Conservation (phyloP, 2,888 invertebrate species). For the Sinelater perroti region DNA sequence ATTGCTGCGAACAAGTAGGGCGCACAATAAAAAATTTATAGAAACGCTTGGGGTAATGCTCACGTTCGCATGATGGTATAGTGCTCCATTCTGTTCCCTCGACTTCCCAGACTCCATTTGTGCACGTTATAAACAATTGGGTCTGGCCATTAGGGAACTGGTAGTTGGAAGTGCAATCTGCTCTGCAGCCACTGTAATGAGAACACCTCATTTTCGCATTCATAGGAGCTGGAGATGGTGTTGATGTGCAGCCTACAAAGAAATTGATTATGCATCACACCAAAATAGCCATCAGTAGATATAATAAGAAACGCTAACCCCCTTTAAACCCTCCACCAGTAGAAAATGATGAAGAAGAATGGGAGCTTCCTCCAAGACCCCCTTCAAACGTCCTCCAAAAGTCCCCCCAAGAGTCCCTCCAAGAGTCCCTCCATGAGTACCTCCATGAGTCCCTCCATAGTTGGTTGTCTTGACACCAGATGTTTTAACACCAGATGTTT, state of each 20-base stretch:
- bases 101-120: constrained; percentile 63
- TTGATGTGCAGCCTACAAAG: constrained; percentile 24
- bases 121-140: constrained; percentile 62
- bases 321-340: background rate
- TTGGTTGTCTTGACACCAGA: constrained; percentile 1
- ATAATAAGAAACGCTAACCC: background rate
- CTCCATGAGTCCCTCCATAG: background rate
- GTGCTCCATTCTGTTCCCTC: constrained; percentile 59
- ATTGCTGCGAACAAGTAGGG: constrained; percentile 65
- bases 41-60: constrained; percentile 49
- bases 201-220: constrained; percentile 57
- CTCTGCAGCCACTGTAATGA: constrained; percentile 62
- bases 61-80: constrained; percentile 73
- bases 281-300: background rate
- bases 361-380: no score
- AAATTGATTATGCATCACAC: background rate
- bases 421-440: background rate
- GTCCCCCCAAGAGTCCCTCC: no score
- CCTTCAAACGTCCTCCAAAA: no score
- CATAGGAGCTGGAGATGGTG: constrained; percentile 46
- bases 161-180: constrained; percentile 62
- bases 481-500: background rate
- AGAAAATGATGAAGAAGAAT: no score
- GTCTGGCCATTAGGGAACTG: constrained; percentile 65
- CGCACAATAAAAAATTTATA: constrained; percentile 1